A percentile compares a stretch with the other conserved stretches of the same genome.
These are phyloP conservation scores for Hyppa rectilinea DNA, from an alignment of 2,888 invertebrate species.

Conservation along the genomic window DNA sequence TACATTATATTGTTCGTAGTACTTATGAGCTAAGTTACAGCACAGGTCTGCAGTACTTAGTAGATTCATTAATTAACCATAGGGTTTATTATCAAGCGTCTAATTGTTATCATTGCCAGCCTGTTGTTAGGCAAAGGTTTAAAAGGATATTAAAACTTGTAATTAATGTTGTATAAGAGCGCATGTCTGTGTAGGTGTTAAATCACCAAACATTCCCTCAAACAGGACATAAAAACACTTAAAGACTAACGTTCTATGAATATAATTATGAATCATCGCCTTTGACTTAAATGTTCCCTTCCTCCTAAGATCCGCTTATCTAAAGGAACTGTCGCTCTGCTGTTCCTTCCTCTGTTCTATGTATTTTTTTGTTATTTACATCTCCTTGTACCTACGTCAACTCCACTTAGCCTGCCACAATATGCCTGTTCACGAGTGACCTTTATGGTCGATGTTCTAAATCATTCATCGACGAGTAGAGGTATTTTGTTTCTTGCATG, in stretches of 20 bases:
- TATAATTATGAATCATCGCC: conserved; percentile 10
- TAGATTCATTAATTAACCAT: neutral
- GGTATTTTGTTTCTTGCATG: neutral
- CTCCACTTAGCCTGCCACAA: neutral
- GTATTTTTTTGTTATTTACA: conserved; percentile 15
- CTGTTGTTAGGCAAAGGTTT: neutral
- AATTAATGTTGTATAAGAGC: no score
- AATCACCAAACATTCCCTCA: no score
- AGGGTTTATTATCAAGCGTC: neutral
- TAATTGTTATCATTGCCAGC: neutral
- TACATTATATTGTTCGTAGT: neutral
- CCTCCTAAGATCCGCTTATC: conserved; percentile 1
- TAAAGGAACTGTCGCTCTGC: conserved; percentile 1
- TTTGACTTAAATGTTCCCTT: neutral
- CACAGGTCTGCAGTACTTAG: neutral
- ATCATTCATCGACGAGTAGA: neutral
- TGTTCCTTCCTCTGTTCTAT: conserved; percentile 10
- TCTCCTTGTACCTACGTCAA: neutral
- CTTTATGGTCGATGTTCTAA: neutral
- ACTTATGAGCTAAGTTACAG: neutral
- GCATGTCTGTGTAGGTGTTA: no score
- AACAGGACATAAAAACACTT: neutral
- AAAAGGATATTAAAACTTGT: no score
- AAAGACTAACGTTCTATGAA: neutral
- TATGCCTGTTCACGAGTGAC: neutral